Evolutionary conservation across 1,140 invertebrate species (phyloP), one percentile per base, ranked within the genome.

Genomic region (Drosophila equinoxialis): DNA sequence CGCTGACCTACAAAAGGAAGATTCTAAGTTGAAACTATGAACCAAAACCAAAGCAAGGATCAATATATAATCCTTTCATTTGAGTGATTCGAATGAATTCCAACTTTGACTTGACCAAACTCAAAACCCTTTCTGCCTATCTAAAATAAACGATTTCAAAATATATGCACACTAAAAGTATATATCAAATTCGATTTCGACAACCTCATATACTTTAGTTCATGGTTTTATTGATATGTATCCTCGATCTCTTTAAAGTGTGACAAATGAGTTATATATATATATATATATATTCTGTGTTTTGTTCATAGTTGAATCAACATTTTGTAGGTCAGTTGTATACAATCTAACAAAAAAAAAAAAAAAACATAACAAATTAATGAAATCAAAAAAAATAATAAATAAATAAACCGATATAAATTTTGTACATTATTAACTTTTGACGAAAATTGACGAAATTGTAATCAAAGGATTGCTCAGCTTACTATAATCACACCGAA

Each of bases 401-500:
- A 33, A 30, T 17, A 23, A 14, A 1, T 14, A 14, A 45, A n/a
- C n/a, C 4, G 6, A 45, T 7, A 45, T 7, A 51, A 10, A 20
- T 51, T 51, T 51, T 51, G 45, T 51, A 51, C 17, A 51, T 51
- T 17, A 48, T 48, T 48, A 23, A 51, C 8, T 11, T 51, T 51
- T 23, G 14, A 48, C 2, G n/a, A n/a, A 51, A 51, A 51, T 51
- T 51, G 17, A 51, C 10, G 13, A 51, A 51, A 51, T 51, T 23
- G 45, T 51, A 51, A 51, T 51, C 23, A 51, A 51, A 23, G 3
- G 17, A 51, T 51, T 51, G 45, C 45, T 51, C 45, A 51, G 45
- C 45, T 51, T 51, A 51, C 2, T 51, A 11, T 23, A 51, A 51
- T 23, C 45, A 51, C 45, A 51, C 17, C 13, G 45, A 8, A 10